These are phyloP conservation scores for Caenorhabditis briggsae DNA, from an alignment of 1,140 invertebrate genomes.

Conservation along the genomic window DNA sequence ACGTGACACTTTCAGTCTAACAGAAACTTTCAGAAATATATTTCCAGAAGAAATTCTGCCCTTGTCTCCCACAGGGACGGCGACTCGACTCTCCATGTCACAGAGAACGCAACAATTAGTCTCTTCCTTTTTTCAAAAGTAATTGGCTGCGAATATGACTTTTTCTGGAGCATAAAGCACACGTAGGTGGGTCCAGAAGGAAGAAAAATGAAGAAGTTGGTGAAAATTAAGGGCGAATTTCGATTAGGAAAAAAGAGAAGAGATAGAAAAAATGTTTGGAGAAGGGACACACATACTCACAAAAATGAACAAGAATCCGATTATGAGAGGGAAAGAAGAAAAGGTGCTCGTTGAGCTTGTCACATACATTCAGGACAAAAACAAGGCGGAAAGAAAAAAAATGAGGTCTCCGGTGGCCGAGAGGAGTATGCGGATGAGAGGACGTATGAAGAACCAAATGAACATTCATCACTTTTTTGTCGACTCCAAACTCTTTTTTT, in stretches of 20 bases:
- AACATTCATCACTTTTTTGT: slow-evolving; percentile 41
- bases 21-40: not conserved
- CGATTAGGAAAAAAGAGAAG: not conserved
- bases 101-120: slow-evolving; percentile 20
- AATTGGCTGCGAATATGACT: slow-evolving; percentile 34
- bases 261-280: not conserved
- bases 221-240: not conserved
- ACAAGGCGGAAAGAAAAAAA: slow-evolving; percentile 1
- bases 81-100: not conserved
- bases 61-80: slow-evolving; percentile 33
- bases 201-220: not conserved
- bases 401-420: not conserved
- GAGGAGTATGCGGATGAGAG: not conserved
- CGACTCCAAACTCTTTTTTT: not conserved
- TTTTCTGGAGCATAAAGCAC: slow-evolving; percentile 4
- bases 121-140: not conserved
- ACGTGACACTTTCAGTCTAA: not conserved
- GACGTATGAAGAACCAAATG: not conserved
- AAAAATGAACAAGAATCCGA: slow-evolving; percentile 53
- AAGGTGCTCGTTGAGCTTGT: slow-evolving; percentile 52
- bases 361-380: slow-evolving; percentile 35
- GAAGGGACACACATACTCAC: not conserved
- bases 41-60: not conserved
- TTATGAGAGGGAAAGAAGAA: slow-evolving; percentile 40
- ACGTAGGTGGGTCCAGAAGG: slow-evolving; percentile 19